Conservation (phyloP, 2,797 vertebrate species). For the Neosalanx taihuensis region DNA sequence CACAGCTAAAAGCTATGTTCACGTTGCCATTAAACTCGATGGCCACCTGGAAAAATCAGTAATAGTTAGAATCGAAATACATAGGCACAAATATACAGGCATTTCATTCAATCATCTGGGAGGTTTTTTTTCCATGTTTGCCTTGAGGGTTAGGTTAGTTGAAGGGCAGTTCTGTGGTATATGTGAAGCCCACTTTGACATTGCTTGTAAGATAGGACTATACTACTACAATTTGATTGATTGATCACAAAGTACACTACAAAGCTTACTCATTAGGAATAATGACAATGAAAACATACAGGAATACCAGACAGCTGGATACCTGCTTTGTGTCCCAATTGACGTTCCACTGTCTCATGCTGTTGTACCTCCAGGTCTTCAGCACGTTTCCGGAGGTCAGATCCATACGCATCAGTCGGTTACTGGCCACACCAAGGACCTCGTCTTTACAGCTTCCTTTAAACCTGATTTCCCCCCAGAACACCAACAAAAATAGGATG, state of each 20-base stretch:
- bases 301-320: not conserved
- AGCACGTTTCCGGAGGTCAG: constrained; percentile 68
- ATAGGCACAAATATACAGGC: no score
- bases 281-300: not conserved
- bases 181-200: no score
- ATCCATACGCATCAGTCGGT: constrained; percentile 77
- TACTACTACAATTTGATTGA: no score
- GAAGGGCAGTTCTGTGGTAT: no score
- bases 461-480: constrained; percentile 59
- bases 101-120: no score
- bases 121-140: no score
- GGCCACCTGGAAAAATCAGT: constrained; percentile 63
- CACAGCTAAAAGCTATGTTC: constrained; percentile 78
- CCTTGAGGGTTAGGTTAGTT: no score
- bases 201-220: no score
- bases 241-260: no score
- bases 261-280: no score
- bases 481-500: no score
- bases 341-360: constrained; percentile 81
- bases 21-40: constrained; percentile 80
- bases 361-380: constrained; percentile 81
- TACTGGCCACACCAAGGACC: constrained; percentile 76
- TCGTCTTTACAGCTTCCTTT: constrained; percentile 78
- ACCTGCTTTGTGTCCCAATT: constrained; percentile 82
- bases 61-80: no score